phyloP scores from a whole-genome alignment of 2,888 invertebrate species.

The Agonum fuliginosum region DNA sequence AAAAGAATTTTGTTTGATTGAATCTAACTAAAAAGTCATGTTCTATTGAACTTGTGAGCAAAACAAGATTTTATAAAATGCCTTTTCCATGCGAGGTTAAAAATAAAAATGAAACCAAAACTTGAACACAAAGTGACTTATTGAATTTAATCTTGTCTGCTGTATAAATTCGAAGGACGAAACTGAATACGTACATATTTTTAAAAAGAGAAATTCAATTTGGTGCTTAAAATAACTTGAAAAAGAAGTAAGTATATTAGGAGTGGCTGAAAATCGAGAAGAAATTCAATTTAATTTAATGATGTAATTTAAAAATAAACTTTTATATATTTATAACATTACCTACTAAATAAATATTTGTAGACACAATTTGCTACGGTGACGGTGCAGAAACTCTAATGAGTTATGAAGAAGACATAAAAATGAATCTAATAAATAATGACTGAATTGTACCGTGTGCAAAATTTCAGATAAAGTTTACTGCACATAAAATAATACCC shows the following conservation, averaged over 20 bases:
- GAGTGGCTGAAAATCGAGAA: no score
- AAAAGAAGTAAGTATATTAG: not conserved
- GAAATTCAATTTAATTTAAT: no score
- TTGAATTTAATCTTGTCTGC: constrained; percentile 28
- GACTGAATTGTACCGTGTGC: no score
- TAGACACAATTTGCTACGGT: no score
- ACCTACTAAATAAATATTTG: no score
- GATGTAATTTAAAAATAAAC: no score
- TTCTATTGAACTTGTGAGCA: not conserved
- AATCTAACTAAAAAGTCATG: not conserved
- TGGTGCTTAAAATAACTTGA: constrained; percentile 8
- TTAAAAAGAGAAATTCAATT: constrained; percentile 6
- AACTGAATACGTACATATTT: not conserved
- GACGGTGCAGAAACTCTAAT: no score
- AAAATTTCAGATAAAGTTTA: no score
- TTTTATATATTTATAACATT: no score
- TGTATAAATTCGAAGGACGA: not conserved
- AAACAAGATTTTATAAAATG: constrained; percentile 13
- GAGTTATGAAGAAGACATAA: no score
- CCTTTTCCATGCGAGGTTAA: constrained; percentile 4
- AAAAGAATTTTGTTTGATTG: not conserved
- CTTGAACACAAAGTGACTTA: not conserved
- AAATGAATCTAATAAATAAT: no score
- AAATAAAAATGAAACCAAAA: not conserved
- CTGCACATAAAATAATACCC: no score